Percentiles rank a stretch among this genome's conserved stretches.
phyloP scores from a whole-genome alignment of 2,113 vertebrate genomes.

The Oncorhynchus mykiss region DNA sequence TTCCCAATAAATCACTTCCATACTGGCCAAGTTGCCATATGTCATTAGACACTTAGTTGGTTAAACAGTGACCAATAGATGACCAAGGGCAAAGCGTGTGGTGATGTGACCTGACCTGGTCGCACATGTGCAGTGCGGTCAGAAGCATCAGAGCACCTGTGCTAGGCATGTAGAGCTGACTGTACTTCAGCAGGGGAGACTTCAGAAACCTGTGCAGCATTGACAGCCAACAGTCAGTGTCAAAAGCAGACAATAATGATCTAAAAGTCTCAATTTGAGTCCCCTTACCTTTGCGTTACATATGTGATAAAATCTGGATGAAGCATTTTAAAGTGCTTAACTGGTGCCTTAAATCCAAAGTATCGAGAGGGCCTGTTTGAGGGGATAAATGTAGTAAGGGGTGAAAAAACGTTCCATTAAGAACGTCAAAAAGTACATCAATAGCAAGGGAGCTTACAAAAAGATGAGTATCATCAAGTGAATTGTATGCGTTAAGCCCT shows the following conservation, averaged over 20 bases:
- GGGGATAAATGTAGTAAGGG: background rate
- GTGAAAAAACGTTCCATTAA: background rate
- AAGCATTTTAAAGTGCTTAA: slow-evolving; percentile 77
- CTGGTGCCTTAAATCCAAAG: slow-evolving; percentile 69
- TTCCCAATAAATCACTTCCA: background rate
- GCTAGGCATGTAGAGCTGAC: slow-evolving; percentile 80
- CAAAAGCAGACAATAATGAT: background rate
- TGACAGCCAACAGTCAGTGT: background rate
- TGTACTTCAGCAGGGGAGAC: slow-evolving; percentile 65
- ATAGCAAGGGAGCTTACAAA: background rate
- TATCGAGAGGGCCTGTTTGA: slow-evolving; percentile 70
- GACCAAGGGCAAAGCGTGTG: background rate
- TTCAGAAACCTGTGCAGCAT: slow-evolving; percentile 75
- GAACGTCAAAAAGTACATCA: background rate
- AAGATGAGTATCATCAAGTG: background rate
- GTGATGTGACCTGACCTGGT: slow-evolving; percentile 73
- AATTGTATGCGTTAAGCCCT: too few species aligned
- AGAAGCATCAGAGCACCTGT: slow-evolving; percentile 84
- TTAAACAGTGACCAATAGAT: background rate
- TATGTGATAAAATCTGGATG: slow-evolving; percentile 82
- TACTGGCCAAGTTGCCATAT: background rate
- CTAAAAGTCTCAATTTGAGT: background rate
- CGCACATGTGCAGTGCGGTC: slow-evolving; percentile 79
- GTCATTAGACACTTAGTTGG: background rate
- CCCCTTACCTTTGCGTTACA: slow-evolving; percentile 69